Conservation (phyloP, 1,140 invertebrate species). For the Portunus trituberculatus region DNA sequence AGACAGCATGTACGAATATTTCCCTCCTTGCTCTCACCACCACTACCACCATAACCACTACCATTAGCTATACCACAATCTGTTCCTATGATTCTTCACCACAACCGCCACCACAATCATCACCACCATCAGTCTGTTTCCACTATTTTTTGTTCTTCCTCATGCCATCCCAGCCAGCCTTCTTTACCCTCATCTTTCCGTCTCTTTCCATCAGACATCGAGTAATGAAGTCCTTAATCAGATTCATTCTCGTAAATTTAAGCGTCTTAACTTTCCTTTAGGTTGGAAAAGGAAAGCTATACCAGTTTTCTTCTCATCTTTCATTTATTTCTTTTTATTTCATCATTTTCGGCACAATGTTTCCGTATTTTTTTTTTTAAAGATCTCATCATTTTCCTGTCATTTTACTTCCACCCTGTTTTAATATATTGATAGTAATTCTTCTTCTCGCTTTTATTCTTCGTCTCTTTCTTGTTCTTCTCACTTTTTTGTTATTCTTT, state of each 20-base stretch:
- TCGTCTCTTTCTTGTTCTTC: neutral
- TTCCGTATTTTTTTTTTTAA: neutral
- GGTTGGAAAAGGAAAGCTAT: too few relatives aligned
- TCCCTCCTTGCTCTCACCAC: too few relatives aligned
- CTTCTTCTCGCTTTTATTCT: neutral
- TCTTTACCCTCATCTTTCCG: neutral
- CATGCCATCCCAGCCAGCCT: neutral
- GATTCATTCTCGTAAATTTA: too few relatives aligned
- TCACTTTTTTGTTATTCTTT: neutral
- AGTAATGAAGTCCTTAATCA: too few relatives aligned
- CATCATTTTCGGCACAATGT: neutral
- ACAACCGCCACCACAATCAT: too few relatives aligned
- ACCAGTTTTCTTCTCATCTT: neutral
- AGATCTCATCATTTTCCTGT: neutral
- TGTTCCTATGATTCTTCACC: too few relatives aligned
- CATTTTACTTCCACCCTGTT: neutral
- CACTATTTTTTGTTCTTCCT: neutral
- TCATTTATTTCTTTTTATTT: neutral
- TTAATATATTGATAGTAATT: neutral
- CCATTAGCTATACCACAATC: too few relatives aligned
- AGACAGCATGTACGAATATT: too few relatives aligned
- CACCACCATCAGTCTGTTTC: too few relatives aligned
- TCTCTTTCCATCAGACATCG: neutral
- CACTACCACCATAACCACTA: too few relatives aligned
- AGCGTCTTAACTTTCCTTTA: too few relatives aligned